A percentile compares a stretch with the other conserved stretches of the same genome.
phyloP scores from a whole-genome alignment of 2,888 invertebrate species.

The Junonia oenone region DNA sequence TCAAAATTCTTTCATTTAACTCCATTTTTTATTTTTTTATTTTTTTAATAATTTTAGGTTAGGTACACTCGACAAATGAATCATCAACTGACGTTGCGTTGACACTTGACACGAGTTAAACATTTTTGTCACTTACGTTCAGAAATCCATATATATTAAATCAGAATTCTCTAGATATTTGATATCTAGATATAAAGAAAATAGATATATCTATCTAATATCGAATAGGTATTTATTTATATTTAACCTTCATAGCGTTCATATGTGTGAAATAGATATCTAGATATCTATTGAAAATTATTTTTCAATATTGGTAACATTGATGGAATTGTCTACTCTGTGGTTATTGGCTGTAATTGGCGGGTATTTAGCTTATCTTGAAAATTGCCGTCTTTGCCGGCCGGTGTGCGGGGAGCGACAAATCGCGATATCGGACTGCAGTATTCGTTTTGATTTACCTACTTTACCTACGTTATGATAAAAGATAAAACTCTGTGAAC shows the following conservation, averaged over 20 bases:
- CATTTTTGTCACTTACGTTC: not conserved
- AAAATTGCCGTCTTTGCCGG: not conserved
- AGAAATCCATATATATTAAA: too few species aligned
- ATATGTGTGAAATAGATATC: too few species aligned
- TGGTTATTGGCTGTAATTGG: too few species aligned
- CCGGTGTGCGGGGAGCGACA: not conserved
- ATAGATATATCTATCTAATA: too few species aligned
- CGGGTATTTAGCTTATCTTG: not conserved
- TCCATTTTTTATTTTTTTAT: constrained; percentile 61
- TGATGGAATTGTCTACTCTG: not conserved
- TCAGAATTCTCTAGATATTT: too few species aligned
- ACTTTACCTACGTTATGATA: not conserved
- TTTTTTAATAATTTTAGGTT: constrained; percentile 35
- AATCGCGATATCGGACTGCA: not conserved
- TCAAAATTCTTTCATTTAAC: constrained; percentile 84
- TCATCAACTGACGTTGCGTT: not conserved
- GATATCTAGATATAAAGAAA: too few species aligned
- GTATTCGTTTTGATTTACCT: not conserved
- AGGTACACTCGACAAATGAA: constrained; percentile 6
- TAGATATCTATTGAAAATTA: too few species aligned
- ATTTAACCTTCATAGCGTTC: too few species aligned
- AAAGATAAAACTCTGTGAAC: not conserved
- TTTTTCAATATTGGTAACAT: not conserved
- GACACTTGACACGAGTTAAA: constrained; percentile 1
- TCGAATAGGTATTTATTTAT: too few species aligned